These are phyloP conservation scores for Rhagium mordax DNA, from an alignment of 2,888 invertebrate genomes.

Conservation along the genomic window DNA sequence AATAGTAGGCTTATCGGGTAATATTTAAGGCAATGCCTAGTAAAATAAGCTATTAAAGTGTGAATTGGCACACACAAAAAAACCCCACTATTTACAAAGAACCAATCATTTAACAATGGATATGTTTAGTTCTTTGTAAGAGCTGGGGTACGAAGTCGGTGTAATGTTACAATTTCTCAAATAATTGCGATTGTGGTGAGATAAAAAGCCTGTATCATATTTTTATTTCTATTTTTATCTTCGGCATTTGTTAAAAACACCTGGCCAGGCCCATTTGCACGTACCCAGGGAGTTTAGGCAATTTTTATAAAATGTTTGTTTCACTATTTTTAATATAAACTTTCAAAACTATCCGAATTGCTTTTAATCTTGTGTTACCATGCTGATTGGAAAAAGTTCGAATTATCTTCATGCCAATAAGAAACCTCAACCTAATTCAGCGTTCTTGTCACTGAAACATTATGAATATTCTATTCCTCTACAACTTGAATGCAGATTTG, in stretches of 20 bases:
- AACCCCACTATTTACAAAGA: conserved; percentile 14
- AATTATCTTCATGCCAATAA: too few relatives aligned
- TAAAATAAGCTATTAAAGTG: conserved; percentile 23
- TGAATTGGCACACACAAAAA: background rate
- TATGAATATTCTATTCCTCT: too few relatives aligned
- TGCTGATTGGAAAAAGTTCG: too few relatives aligned
- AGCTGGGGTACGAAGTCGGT: background rate
- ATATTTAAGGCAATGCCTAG: conserved; percentile 9
- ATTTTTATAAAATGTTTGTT: too few relatives aligned
- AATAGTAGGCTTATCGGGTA: conserved; percentile 10
- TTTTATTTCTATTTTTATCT: conserved; percentile 4
- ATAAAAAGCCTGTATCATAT: conserved; percentile 14
- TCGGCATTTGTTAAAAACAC: background rate
- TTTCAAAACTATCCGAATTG: too few relatives aligned
- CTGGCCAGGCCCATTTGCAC: background rate
- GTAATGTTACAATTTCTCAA: conserved; percentile 9
- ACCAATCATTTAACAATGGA: conserved; percentile 19
- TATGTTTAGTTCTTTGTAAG: conserved; percentile 13
- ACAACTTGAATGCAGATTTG: too few relatives aligned
- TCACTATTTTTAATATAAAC: too few relatives aligned
- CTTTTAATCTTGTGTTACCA: too few relatives aligned
- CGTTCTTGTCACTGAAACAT: too few relatives aligned
- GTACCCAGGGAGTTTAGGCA: background rate
- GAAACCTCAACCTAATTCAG: too few relatives aligned
- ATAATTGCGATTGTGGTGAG: conserved; percentile 15